Percentiles rank a stretch among this genome's conserved stretches.
Evolutionary conservation across 2,113 vertebrate species (phyloP).

Genomic region (Gymnobelideus leadbeateri): DNA sequence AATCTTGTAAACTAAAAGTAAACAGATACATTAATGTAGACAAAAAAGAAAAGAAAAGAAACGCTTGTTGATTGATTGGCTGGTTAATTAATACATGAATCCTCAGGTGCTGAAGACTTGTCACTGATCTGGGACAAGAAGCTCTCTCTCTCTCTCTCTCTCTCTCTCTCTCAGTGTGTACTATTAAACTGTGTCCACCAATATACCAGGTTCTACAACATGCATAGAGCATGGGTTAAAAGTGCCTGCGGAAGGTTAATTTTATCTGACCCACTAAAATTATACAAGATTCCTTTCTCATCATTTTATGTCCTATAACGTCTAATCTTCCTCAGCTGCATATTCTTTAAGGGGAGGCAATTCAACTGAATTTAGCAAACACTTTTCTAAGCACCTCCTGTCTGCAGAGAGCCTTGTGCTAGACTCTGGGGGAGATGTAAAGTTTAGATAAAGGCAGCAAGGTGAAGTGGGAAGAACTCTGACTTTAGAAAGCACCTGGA

Average conservation of each 20-base stretch:
- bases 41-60: no score
- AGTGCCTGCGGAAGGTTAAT: neutral
- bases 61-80: no score
- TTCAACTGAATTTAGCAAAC: neutral
- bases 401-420: neutral
- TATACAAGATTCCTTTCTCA: neutral
- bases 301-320: neutral
- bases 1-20: no score
- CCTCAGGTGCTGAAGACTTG: neutral
- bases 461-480: neutral
- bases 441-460: neutral
- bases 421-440: neutral
- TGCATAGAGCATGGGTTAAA: neutral
- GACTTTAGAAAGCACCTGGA: neutral
- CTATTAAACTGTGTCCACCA: neutral
- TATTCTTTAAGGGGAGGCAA: neutral
- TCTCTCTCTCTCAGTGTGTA: no score
- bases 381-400: neutral
- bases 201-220: neutral
- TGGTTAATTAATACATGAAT: neutral
- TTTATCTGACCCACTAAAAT: neutral
- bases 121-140: neutral
- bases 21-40: no score
- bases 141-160: no score
- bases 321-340: neutral